A percentile compares a stretch with the other conserved stretches of the same genome.
phyloP scores from a whole-genome alignment of 2,113 vertebrate species.

The Irena cyanogastra region DNA sequence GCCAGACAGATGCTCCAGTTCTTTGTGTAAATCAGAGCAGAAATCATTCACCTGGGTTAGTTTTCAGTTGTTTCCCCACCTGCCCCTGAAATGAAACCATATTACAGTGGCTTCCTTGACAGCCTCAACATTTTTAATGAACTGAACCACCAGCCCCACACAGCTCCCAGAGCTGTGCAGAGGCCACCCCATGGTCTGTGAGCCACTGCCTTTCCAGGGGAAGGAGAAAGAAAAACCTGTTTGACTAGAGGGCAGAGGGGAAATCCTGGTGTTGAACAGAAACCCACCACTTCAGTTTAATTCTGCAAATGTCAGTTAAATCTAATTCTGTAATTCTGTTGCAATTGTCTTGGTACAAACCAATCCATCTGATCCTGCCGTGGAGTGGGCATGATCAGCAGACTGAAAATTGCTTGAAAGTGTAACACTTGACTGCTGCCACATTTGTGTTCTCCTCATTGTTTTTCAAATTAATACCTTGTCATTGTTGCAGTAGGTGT shows the following conservation, averaged over 20 bases:
- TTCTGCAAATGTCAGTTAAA: background rate
- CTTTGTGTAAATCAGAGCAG: background rate
- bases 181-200: rapidly evolving
- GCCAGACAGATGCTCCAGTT: background rate
- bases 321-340: background rate
- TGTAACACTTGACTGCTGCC: constrained; percentile 81
- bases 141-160: background rate
- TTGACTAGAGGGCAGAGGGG: background rate
- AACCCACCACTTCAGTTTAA: background rate
- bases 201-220: background rate
- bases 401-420: constrained; percentile 80
- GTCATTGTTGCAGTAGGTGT: constrained; percentile 86
- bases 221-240: background rate
- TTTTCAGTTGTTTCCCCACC: background rate
- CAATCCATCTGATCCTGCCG: constrained; percentile 60
- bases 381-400: constrained; percentile 52
- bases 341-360: constrained; percentile 37
- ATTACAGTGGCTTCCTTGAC: background rate
- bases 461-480: constrained; percentile 93
- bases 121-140: background rate
- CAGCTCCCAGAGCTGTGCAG: background rate
- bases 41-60: background rate
- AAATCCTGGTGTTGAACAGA: background rate
- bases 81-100: background rate
- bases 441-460: constrained; percentile 78